Evolutionary conservation across 2,888 invertebrate genomes (phyloP).

Genomic region (Pardosa pseudoannulata): DNA sequence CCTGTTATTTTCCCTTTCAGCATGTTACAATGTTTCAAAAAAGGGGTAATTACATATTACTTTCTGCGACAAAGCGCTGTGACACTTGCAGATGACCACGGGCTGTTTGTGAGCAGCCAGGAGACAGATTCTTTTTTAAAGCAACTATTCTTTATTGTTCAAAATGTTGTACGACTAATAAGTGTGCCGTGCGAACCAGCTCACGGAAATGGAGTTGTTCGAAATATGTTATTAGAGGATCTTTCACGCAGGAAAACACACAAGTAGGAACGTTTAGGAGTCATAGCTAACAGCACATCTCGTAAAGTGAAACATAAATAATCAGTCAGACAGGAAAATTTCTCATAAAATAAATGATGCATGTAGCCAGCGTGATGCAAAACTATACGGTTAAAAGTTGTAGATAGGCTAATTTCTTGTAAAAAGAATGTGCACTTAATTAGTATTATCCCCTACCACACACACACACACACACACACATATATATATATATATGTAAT

Average conservation of each 20-base stretch:
- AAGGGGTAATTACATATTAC: background rate
- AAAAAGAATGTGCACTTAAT: too few relatives aligned
- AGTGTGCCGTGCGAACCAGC: too few relatives aligned
- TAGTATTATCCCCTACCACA: too few relatives aligned
- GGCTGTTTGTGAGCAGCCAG: background rate
- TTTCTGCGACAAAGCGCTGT: background rate
- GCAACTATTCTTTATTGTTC: too few relatives aligned
- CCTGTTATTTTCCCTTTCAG: background rate
- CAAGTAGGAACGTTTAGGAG: background rate
- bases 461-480: too few relatives aligned
- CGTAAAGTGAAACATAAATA: background rate
- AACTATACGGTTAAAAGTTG: too few relatives aligned
- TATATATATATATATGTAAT: too few relatives aligned
- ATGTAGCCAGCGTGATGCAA: too few relatives aligned
- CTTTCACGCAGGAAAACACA: background rate
- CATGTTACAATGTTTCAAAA: background rate
- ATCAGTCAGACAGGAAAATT: background rate
- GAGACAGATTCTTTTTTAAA: background rate
- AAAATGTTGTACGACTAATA: too few relatives aligned
- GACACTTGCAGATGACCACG: background rate
- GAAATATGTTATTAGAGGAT: background rate
- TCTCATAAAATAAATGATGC: too few relatives aligned
- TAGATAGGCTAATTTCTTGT: too few relatives aligned
- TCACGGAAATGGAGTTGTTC: too few relatives aligned
- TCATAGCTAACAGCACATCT: background rate